Conservation (phyloP, 1,140 invertebrate genomes). For the Bombus terrestris region DNA sequence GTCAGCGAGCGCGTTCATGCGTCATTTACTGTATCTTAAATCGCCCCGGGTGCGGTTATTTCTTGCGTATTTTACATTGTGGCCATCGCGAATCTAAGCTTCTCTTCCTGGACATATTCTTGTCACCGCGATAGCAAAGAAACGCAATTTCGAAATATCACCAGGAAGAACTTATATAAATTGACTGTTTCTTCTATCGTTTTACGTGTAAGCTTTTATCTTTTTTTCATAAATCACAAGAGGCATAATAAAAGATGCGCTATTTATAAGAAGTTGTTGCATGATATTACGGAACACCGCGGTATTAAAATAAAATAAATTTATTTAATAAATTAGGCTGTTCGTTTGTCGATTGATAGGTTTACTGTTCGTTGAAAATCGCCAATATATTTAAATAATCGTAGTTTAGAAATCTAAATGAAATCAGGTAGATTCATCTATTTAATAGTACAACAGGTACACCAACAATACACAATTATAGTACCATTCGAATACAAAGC, state of each 20-base stretch:
- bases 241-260: not conserved
- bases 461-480: not conserved
- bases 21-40: constrained; percentile 49
- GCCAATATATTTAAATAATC: no score
- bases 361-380: not conserved
- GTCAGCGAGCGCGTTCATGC: constrained; percentile 40
- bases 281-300: not conserved
- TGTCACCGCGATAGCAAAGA: not conserved
- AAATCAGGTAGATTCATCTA: not conserved
- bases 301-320: not conserved
- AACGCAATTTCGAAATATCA: not conserved
- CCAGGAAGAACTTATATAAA: not conserved
- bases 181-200: not conserved
- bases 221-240: not conserved
- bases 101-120: constrained; percentile 18
- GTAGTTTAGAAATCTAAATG: not conserved
- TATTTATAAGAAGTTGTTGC: not conserved
- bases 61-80: constrained; percentile 37
- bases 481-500: not conserved
- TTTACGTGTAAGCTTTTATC: not conserved
- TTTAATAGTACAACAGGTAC: not conserved
- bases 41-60: constrained; percentile 42
- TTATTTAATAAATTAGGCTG: not conserved
- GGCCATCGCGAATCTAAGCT: not conserved
- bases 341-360: not conserved